Base-by-base conservation (phyloP, 2,797 vertebrate species). In the Danio choprae region DNA sequence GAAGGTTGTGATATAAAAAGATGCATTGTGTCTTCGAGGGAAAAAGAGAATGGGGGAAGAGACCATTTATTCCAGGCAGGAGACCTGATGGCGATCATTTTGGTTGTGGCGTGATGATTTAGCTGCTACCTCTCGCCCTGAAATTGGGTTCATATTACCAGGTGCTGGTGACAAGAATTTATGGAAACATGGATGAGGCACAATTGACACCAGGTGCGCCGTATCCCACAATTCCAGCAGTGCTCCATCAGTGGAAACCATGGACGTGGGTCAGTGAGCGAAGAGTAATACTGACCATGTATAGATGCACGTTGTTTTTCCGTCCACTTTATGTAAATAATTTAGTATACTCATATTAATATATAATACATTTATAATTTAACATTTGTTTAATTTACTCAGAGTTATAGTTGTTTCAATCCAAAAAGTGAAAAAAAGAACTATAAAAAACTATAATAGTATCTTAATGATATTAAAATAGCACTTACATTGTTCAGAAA, bases 61-160 rank as follows among this genome's bases (percentile, higher is more conserved):
- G 18, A 46, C 48, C 40, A 80, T 72, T 72, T 72, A 64, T 80
- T 73, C 59, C 51, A 48, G 69, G 16, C 16, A 36, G 46, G 59
- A 56, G 67, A 79, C 46, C 67, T n/a, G 65, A 13, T 20, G 10
- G 58, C 60, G 4, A 79, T 79, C 67, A 79, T 62, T 79, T 71
- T 70, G 67, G 56, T 63, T 20, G 56, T 79, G 69, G 59, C 48
- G 59, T 46, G 50, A 80, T 80, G 77, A 80, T 80, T 64, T 73
- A 80, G 77, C 77, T 56, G 50, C 59, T 80, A 63, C 77, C 77
- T 65, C 77, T 80, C 59, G 77, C 59, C 51, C 44, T 11, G n/a
- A 80, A 80, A 80, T 80, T 73, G 50, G 69, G 22, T 80, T 72
- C 77, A 73, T 80, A 72, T 73, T 64, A 64, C 77, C 56, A 71